Conservation (phyloP, 2,888 invertebrate species). For the Kryphioiulus occultus region DNA sequence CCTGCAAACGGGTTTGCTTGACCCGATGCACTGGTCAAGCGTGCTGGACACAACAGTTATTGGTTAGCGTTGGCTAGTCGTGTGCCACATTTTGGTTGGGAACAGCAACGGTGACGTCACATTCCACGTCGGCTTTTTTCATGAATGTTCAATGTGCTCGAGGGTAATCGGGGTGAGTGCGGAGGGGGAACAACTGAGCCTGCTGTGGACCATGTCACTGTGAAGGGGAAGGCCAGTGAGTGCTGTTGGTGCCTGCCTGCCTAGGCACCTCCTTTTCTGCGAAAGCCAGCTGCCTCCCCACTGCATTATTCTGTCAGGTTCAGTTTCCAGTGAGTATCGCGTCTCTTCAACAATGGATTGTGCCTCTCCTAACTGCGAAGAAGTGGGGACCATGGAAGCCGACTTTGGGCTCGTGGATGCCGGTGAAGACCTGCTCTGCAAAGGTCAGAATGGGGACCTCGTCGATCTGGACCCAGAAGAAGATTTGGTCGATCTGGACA, state of each 20-base stretch:
- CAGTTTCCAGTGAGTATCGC: background rate
- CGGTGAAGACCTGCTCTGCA: background rate
- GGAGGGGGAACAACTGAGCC: background rate
- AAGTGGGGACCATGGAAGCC: background rate
- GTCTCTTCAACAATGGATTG: background rate
- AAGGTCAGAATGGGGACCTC: background rate
- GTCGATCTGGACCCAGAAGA: background rate
- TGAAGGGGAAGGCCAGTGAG: conserved; percentile 35
- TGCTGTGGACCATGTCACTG: conserved; percentile 3
- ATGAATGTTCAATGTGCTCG: background rate
- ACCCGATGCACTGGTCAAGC: background rate
- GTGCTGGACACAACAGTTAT: background rate
- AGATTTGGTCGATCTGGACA: background rate
- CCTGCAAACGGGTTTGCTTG: background rate
- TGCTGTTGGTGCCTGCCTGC: background rate
- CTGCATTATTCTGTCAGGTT: background rate
- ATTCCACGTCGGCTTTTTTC: background rate
- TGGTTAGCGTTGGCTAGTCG: background rate
- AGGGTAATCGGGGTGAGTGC: background rate
- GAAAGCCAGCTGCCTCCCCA: background rate
- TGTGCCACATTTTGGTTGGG: background rate
- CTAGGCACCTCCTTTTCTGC: background rate
- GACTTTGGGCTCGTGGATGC: background rate
- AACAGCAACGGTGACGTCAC: conserved; percentile 8
- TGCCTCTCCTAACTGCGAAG: background rate